Conservation (phyloP, 2,113 vertebrate genomes). For the Charina bottae region DNA sequence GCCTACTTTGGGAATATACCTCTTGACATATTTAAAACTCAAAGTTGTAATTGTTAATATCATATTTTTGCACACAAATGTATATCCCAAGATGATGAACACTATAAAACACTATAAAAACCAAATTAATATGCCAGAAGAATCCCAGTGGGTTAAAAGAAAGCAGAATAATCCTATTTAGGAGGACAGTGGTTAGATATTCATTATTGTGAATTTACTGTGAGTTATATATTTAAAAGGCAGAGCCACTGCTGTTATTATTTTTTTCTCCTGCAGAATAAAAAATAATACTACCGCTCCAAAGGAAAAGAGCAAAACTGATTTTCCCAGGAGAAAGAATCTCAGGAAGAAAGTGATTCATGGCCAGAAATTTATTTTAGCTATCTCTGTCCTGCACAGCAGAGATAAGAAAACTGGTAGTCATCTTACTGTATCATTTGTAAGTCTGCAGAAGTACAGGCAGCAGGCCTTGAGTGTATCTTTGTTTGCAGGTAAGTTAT, state of each 20-base stretch:
- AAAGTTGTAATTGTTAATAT: not conserved
- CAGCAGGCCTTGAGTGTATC: not conserved
- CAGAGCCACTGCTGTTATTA: not conserved
- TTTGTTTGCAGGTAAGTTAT: conserved; percentile 29
- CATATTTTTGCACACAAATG: not conserved
- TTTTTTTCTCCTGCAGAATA: not conserved
- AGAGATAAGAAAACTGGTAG: conserved; percentile 15
- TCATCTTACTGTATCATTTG: not conserved
- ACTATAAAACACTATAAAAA: not conserved
- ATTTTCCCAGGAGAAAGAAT: not conserved
- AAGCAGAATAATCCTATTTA: not conserved
- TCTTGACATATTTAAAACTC: not conserved
- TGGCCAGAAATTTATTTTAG: not conserved
- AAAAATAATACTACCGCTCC: not conserved
- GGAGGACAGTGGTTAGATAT: not conserved
- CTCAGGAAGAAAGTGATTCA: not conserved
- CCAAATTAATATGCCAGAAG: not conserved
- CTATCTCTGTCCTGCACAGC: conserved; percentile 1
- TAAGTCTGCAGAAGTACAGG: conserved; percentile 14
- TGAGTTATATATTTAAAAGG: not conserved
- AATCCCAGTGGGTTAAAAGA: not conserved
- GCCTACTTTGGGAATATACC: not conserved
- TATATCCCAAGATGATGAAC: not conserved
- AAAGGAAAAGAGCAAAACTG: not conserved
- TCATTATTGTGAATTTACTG: not conserved